phyloP scores from a whole-genome alignment of 1,140 invertebrate genomes.

The Caenorhabditis inopinata region DNA sequence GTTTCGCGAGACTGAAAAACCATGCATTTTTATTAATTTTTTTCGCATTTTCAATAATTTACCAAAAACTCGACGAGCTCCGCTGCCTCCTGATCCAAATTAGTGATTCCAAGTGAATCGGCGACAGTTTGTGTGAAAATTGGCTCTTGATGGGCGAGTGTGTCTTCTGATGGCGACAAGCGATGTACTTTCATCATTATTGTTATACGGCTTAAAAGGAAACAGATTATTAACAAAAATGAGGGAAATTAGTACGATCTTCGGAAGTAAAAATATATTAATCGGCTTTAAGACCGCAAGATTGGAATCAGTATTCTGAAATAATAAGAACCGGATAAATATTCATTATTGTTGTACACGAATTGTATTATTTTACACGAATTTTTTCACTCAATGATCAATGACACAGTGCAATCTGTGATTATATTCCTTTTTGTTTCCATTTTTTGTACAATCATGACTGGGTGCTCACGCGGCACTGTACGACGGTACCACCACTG shows the following conservation, averaged over 20 bases:
- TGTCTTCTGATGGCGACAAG: neutral
- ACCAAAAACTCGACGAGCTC: neutral
- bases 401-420: neutral
- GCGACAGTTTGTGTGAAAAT: neutral
- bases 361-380: neutral
- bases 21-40: neutral
- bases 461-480: neutral
- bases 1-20: neutral
- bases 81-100: neutral
- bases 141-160: neutral
- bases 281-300: neutral
- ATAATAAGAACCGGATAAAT: neutral
- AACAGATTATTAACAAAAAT: too few relatives aligned
- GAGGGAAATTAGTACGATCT: too few relatives aligned
- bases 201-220: too few relatives aligned
- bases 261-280: neutral
- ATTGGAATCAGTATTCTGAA: too few relatives aligned
- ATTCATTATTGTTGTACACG: neutral
- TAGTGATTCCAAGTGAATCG: neutral
- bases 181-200: too few relatives aligned
- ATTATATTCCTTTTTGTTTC: neutral
- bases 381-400: neutral
- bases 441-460: neutral
- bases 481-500: slow-evolving; percentile 14
- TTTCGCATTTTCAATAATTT: neutral